Evolutionary conservation across 2,797 vertebrate species (phyloP).

Genomic region (Gymnodraco acuticeps): DNA sequence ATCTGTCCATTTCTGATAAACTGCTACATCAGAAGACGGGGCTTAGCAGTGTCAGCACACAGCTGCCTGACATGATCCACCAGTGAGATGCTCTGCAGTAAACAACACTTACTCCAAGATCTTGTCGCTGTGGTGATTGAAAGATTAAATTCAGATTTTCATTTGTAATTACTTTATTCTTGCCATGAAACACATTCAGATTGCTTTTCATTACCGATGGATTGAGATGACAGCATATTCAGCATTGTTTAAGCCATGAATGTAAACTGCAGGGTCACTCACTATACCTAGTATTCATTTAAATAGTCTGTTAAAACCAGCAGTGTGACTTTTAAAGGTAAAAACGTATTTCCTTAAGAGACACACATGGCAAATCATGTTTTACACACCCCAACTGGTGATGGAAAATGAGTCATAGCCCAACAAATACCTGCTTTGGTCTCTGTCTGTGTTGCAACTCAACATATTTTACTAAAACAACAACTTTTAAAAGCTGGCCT

Average conservation of each 20-base stretch:
- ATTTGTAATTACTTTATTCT: too few species aligned
- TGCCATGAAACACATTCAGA: too few species aligned
- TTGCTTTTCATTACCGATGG: too few species aligned
- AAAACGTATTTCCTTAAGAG: not conserved
- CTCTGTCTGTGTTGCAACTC: not conserved
- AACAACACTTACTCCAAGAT: slow-evolving; percentile 38
- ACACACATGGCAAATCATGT: slow-evolving; percentile 2
- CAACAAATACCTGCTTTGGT: slow-evolving; percentile 4
- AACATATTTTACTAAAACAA: slow-evolving; percentile 1
- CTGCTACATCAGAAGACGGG: slow-evolving; percentile 58
- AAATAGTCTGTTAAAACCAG: not conserved
- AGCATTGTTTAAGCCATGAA: slow-evolving; percentile 10
- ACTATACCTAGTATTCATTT: not conserved
- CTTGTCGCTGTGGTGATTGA: not conserved
- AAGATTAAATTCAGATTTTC: not conserved
- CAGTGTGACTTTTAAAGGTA: not conserved
- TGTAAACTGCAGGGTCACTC: slow-evolving; percentile 5
- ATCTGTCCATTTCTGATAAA: slow-evolving; percentile 77
- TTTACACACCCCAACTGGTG: slow-evolving; percentile 4
- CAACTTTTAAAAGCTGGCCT: not conserved
- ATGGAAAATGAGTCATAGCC: slow-evolving; percentile 6
- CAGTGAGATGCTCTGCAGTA: slow-evolving; percentile 33
- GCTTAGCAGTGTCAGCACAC: slow-evolving; percentile 63
- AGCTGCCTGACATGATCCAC: slow-evolving; percentile 64
- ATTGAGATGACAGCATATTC: not conserved